Evolutionary conservation across 2,113 vertebrate species (phyloP), one percentile per base, ranked within the genome.

Genomic region (Alces alces): DNA sequence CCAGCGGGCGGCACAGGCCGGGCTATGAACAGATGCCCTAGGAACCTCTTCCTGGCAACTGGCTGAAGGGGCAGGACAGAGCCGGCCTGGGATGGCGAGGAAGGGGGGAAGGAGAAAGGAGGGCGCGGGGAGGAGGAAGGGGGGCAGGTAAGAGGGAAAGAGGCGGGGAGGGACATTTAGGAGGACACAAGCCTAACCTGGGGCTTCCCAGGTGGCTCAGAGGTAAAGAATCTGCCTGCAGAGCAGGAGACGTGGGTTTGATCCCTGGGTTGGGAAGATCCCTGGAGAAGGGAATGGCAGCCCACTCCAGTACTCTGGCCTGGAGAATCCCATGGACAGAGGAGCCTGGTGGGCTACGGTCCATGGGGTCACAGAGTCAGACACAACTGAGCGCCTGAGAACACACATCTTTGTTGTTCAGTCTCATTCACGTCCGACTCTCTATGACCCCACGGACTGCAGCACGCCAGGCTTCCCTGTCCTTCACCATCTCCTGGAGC

Each of bases 321-420:
- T 70, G 19, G n/a, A 36, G n/a, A 36, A 1, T 6, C 64, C 64
- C 64, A 6, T 5, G 64, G 64, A 21, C 64, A 11, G 64, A 5
- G n/a, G 19, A 70, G 19, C n/a, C n/a, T 70, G 64, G 4, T 0
- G 17, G 64, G 19, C n/a, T 23, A 5, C 2, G 5, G 64, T 21
- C n/a, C 19, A 12, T 0, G 2, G 9, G 8, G n/a, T 11, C 8
- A 1, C 64, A 21, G n/a, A 21, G 61, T 9, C 3, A 16, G 64
- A 11, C n/a, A 5, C 8, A 17, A 11, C 16, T n/a, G 33, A 1
- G 16, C 1, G 7, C 3, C 64, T 10, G 64, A 5, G 33, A 19
- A 21, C 64, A 66, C 64, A 36, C n/a, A 23, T 3, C 64, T 70
- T 6, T 36, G 64, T 1, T 23, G n/a, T 36, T 11, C n/a, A 36